Evolutionary conservation across 2,113 vertebrate genomes (phyloP), one percentile per base, ranked within the genome.

Genomic region (Manacus vitellinus): DNA sequence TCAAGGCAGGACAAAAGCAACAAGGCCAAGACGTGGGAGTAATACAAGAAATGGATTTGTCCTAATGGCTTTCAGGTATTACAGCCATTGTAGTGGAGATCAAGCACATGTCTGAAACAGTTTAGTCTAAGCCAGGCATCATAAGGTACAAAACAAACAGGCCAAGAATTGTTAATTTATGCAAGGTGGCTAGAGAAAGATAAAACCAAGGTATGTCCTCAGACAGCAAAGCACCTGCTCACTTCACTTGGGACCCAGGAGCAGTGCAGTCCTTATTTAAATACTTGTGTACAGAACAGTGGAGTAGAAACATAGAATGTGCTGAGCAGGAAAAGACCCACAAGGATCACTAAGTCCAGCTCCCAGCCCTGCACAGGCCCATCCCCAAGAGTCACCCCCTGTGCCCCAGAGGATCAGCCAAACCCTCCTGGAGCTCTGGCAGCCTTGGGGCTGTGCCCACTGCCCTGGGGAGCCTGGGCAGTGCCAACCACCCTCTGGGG

Each of bases 11-110:
- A 90, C 80, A 86, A 94, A 96, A 91, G 68, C 74, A 91, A 81
- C 49, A 62, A 91, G 93, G 81, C 70, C 46, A 65, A 92, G 89
- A 79, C 70, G 39, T 61, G 63, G 52, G 85, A 65, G 51, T 92
- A 96, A 96, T 92, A 94, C 47, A 75, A 78, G 71, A 77, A 61
- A 96, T 92, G 24, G 84, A 86, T 93, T 94, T 96, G 43, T 77
- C 4, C 1, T 78, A 58, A 87, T 76, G 75, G 82, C 75, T 95
- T 96, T 78, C 44, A 86, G 66, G 74, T 67, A 91, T 91, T 63
- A 47, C 65, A 75, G 15, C 35, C 47, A 31, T 2, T 78, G 63
- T 37, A 46, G 20, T 23, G 74, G 70, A 85, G 81, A 92, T 88
- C 47, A 94, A 94, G 76, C 51, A 61, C 14, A 55, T 33, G 56